These are phyloP conservation scores for Heliconius ethilla DNA, from an alignment of 2,888 invertebrate genomes.

Conservation along the genomic window DNA sequence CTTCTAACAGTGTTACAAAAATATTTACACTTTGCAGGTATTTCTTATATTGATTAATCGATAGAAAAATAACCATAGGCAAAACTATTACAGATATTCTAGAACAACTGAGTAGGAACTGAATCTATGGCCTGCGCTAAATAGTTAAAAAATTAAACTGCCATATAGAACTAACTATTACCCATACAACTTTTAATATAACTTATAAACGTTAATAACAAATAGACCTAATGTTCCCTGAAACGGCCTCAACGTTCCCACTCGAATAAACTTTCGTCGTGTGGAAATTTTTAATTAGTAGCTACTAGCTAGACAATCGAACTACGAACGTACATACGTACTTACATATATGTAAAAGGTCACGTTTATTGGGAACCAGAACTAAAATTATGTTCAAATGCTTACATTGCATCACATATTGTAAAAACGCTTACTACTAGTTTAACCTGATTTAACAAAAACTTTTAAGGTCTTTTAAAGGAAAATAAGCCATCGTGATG, in stretches of 20 bases:
- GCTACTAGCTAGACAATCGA: constrained; percentile 44
- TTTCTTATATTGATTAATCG: too few relatives aligned
- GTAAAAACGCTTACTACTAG: not conserved
- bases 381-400: not conserved
- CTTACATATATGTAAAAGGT: constrained; percentile 7
- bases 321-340: constrained; percentile 5
- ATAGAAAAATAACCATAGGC: too few relatives aligned
- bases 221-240: constrained; percentile 9
- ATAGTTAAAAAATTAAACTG: too few relatives aligned
- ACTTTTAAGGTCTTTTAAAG: not conserved
- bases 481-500: not conserved
- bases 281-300: constrained; percentile 66
- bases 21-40: too few relatives aligned
- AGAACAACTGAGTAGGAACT: too few relatives aligned
- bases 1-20: too few relatives aligned
- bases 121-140: too few relatives aligned
- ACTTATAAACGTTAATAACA: not conserved
- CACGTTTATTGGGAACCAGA: not conserved
- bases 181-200: not conserved
- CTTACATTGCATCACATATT: not conserved
- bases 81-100: too few relatives aligned
- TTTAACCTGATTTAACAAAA: not conserved
- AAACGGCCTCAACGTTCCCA: not conserved
- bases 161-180: not conserved
- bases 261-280: constrained; percentile 43